phyloP scores from a whole-genome alignment of 2,113 vertebrate species.

The Synchiropus splendidus region DNA sequence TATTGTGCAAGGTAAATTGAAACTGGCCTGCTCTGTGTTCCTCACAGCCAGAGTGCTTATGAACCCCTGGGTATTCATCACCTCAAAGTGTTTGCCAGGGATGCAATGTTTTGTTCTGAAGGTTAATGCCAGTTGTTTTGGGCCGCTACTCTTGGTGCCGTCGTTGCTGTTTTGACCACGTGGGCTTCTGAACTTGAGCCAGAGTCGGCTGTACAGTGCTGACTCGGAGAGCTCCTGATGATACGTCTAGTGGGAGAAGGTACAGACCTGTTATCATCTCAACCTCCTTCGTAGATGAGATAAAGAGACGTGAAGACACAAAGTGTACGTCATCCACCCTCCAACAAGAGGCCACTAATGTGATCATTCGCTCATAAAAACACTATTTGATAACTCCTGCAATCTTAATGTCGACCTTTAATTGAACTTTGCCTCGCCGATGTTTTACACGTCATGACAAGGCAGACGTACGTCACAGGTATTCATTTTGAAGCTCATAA shows the following conservation, averaged over 20 bases:
- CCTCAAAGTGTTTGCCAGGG: conserved; percentile 17
- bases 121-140: conserved; percentile 30
- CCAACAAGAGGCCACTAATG: not conserved
- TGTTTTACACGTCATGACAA: no score
- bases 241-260: no score
- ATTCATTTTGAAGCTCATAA: no score
- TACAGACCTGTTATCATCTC: conserved; percentile 1
- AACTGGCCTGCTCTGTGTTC: not conserved
- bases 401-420: no score
- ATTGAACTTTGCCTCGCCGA: no score
- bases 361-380: conserved; percentile 5
- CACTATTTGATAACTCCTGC: no score
- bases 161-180: conserved; percentile 14
- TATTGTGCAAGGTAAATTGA: conserved; percentile 34
- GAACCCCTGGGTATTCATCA: conserved; percentile 27
- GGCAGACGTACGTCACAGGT: no score
- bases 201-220: not conserved
- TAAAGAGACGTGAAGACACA: no score
- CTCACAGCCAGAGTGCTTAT: conserved; percentile 19
- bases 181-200: conserved; percentile 15
- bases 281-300: conserved; percentile 11
- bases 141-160: conserved; percentile 7
- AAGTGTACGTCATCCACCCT: not conserved
- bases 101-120: conserved; percentile 18
- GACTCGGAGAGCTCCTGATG: conserved; percentile 1